Conservation (phyloP, 2,797 vertebrate species). For the Centropyge bicolor region DNA sequence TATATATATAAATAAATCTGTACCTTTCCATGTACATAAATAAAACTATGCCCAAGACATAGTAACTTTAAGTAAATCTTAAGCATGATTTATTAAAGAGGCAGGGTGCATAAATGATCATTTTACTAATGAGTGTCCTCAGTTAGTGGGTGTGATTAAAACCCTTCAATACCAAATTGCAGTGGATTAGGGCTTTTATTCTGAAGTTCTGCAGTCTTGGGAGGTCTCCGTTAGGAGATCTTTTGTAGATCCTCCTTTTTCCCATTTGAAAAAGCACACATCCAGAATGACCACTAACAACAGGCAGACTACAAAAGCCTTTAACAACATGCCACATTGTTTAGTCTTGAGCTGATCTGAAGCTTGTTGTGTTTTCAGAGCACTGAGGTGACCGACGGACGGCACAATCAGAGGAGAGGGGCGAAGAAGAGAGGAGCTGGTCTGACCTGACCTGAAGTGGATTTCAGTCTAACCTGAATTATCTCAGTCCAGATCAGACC, state of each 20-base stretch:
- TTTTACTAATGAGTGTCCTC: neutral
- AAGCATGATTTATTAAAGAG: neutral
- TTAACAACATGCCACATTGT: neutral
- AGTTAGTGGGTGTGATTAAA: neutral
- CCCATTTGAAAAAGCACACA: neutral
- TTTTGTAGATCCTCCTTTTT: neutral
- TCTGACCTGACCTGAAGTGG: constrained; percentile 52
- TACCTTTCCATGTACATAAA: too few relatives aligned
- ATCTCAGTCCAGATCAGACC: constrained; percentile 45
- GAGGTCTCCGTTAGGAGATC: neutral
- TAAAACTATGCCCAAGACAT: too few relatives aligned
- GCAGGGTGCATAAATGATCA: neutral
- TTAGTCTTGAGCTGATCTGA: neutral
- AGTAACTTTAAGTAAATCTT: neutral
- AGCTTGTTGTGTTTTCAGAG: constrained; percentile 55
- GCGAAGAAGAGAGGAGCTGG: constrained; percentile 24
- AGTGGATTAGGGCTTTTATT: neutral
- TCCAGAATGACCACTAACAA: neutral
- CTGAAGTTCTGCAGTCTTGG: neutral
- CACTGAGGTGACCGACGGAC: neutral
- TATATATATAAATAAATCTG: too few relatives aligned
- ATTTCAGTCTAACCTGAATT: constrained; percentile 32
- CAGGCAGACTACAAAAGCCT: neutral
- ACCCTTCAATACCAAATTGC: neutral
- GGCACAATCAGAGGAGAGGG: constrained; percentile 1